Evolutionary conservation across 2,888 invertebrate species (phyloP).

Genomic region (Vesta saturnalis): DNA sequence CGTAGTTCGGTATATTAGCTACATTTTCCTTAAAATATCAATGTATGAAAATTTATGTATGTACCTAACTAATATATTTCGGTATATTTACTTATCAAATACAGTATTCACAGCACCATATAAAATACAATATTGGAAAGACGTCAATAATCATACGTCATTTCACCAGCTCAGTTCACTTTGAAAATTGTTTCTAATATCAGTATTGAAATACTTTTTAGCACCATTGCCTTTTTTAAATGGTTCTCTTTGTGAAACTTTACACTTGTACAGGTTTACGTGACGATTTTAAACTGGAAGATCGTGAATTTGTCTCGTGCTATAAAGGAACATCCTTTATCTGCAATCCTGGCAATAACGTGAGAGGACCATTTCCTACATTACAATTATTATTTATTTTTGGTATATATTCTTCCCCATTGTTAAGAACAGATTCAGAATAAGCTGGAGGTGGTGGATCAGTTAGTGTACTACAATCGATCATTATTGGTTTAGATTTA

Average conservation of each 20-base stretch:
- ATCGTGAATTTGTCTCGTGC: constrained; percentile 52
- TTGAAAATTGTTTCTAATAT: constrained; percentile 5
- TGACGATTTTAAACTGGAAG: constrained; percentile 58
- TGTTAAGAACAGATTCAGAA: constrained; percentile 47
- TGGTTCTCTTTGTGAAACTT: neutral
- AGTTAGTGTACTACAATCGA: constrained; percentile 60
- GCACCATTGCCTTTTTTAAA: constrained; percentile 13
- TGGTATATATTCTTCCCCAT: constrained; percentile 51
- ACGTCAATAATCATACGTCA: constrained; percentile 13
- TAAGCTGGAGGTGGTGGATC: constrained; percentile 47
- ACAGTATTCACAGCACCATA: constrained; percentile 44
- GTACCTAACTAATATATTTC: constrained; percentile 17
- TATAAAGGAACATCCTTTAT: constrained; percentile 59
- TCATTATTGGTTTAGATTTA: constrained; percentile 52
- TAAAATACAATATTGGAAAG: constrained; percentile 42
- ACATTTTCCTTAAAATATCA: constrained; percentile 28
- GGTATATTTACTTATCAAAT: constrained; percentile 29
- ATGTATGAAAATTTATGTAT: constrained; percentile 34
- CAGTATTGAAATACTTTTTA: neutral
- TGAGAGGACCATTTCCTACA: constrained; percentile 58
- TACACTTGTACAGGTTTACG: constrained; percentile 60
- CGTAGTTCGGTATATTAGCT: constrained; percentile 11
- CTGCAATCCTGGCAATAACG: constrained; percentile 51
- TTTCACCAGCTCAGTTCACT: constrained; percentile 19
- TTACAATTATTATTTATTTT: constrained; percentile 60